Conservation (phyloP, 2,113 vertebrate species). For the Callithrix jacchus region DNA sequence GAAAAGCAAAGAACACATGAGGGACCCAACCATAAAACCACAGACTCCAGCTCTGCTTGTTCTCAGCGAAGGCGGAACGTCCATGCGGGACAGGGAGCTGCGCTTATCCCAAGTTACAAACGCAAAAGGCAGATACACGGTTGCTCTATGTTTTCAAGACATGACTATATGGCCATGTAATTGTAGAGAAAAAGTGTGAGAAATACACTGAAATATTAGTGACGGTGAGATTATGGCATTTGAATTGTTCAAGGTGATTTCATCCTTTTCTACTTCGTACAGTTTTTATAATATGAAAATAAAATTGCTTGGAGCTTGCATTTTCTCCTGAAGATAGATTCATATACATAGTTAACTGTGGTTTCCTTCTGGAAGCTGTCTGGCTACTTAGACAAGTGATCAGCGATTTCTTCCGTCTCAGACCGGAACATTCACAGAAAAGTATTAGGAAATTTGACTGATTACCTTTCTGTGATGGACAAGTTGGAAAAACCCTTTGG, state of each 20-base stretch:
- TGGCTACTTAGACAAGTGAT: neutral
- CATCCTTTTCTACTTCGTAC: neutral
- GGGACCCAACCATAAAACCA: neutral
- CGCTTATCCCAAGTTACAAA: too few species aligned
- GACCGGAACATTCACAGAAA: neutral
- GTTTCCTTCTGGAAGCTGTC: neutral
- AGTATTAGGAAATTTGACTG: neutral
- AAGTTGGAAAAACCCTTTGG: neutral
- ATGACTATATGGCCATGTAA: neutral
- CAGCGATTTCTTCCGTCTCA: too few species aligned
- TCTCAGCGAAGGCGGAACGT: neutral
- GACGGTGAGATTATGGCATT: fast-evolving
- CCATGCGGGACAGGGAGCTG: fast-evolving
- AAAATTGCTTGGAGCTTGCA: neutral
- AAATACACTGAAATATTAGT: too few species aligned
- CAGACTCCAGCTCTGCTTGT: fast-evolving
- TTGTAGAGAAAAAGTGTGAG: neutral
- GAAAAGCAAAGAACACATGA: neutral
- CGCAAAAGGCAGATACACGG: neutral
- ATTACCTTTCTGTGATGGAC: too few species aligned
- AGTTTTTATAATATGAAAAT: neutral
- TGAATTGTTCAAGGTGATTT: neutral
- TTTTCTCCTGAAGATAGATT: neutral
- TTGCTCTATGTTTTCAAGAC: neutral
- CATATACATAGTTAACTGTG: neutral